A percentile compares a stretch with the other conserved stretches of the same genome.
phyloP scores from a whole-genome alignment of 2,797 vertebrate genomes.

The Poeciliopsis infans region DNA sequence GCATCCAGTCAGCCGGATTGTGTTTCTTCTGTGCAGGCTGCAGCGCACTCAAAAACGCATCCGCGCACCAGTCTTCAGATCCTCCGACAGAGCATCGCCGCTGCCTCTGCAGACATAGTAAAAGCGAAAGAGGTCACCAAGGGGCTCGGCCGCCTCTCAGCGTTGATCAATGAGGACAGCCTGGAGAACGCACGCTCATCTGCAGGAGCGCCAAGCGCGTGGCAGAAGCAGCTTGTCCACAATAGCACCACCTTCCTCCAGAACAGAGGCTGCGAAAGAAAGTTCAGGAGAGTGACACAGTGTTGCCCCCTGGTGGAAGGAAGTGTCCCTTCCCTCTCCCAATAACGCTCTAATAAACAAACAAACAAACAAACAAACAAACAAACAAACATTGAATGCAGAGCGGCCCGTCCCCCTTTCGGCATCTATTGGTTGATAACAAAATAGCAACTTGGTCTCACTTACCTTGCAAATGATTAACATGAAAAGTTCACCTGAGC shows the following conservation, averaged over 20 bases:
- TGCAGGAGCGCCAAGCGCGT: slow-evolving; percentile 23
- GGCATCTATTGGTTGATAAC: not conserved
- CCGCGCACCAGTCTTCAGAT: slow-evolving; percentile 30
- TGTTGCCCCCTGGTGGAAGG: slow-evolving; percentile 42
- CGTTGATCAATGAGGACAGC: slow-evolving; percentile 46
- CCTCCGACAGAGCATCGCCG: slow-evolving; percentile 24
- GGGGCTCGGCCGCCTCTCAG: slow-evolving; percentile 47
- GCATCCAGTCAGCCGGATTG: slow-evolving; percentile 23
- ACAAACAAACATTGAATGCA: not conserved
- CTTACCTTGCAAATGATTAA: not conserved
- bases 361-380: not conserved
- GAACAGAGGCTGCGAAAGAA: not conserved
- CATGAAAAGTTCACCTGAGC: not conserved
- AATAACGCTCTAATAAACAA: not conserved
- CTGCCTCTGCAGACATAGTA: slow-evolving; percentile 15
- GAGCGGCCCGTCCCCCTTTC: no score
- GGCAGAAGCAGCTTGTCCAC: slow-evolving; percentile 41
- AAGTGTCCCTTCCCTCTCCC: no score
- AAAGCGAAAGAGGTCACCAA: slow-evolving; percentile 18
- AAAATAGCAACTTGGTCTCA: not conserved
- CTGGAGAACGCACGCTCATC: slow-evolving; percentile 34
- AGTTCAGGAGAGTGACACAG: slow-evolving; percentile 4
- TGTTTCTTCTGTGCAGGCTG: slow-evolving; percentile 22
- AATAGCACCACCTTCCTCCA: slow-evolving; percentile 68
- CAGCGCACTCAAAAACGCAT: slow-evolving; percentile 51